Evolutionary conservation across 2,888 invertebrate species (phyloP).

Genomic region (Anarsia innoxiella): DNA sequence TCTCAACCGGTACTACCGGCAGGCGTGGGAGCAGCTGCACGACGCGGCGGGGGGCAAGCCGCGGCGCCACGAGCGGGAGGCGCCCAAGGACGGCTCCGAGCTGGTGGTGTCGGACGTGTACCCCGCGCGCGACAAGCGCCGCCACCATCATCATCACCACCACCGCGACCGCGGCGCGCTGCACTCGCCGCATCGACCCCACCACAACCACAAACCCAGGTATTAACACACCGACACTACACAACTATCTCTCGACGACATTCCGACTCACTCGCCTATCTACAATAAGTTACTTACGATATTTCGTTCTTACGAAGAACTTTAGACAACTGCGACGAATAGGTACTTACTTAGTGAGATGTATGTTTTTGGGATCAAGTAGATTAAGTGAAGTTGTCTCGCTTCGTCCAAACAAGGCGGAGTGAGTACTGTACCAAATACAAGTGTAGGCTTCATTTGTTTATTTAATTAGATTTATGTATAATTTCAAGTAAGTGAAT

Average conservation of each 20-base stretch:
- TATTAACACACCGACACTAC: conserved; percentile 33
- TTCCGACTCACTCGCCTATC: neutral
- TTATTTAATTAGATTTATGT: conserved; percentile 16
- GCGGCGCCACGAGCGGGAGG: conserved; percentile 63
- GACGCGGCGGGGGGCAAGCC: conserved; percentile 79
- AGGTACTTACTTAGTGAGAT: no score
- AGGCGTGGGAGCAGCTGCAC: conserved; percentile 95
- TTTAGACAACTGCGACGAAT: no score
- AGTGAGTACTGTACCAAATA: conserved; percentile 23
- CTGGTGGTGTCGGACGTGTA: conserved; percentile 82
- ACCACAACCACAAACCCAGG: conserved; percentile 71
- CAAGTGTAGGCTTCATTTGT: conserved; percentile 19
- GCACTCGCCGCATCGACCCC: conserved; percentile 72
- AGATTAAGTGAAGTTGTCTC: conserved; percentile 6
- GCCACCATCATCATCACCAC: conserved; percentile 85
- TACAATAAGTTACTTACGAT: no score
- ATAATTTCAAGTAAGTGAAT: neutral
- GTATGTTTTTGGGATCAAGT: no score
- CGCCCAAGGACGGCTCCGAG: conserved; percentile 83
- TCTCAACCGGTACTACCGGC: conserved; percentile 90
- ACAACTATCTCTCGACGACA: neutral
- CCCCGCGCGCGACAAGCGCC: conserved; percentile 75
- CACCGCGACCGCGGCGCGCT: conserved; percentile 75
- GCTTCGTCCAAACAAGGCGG: conserved; percentile 3
- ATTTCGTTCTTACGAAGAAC: neutral